Evolutionary conservation across 2,113 vertebrate species (phyloP).

Genomic region (Campylomormyrus numenius): DNA sequence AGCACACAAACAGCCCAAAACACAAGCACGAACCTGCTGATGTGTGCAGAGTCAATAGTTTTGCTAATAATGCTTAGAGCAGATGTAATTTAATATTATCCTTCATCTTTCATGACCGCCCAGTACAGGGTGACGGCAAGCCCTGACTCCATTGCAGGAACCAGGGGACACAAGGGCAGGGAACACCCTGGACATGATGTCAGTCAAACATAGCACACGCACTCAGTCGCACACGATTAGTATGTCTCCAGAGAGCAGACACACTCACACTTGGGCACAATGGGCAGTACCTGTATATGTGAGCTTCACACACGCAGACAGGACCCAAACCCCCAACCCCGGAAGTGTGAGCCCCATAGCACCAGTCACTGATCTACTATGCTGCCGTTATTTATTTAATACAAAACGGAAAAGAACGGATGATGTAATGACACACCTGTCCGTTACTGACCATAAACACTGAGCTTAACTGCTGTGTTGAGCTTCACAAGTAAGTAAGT

Average conservation of each 20-base stretch:
- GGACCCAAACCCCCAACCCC: background rate
- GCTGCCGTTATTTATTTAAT: background rate
- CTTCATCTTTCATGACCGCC: background rate
- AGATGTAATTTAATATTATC: background rate
- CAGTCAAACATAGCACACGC: background rate
- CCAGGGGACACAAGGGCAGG: background rate
- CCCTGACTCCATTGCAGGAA: background rate
- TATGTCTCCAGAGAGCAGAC: background rate
- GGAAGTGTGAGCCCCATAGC: background rate
- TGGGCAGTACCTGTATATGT: background rate
- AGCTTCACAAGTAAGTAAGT: background rate
- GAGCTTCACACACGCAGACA: background rate
- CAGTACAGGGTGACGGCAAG: background rate
- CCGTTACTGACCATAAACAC: background rate
- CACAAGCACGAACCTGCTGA: background rate
- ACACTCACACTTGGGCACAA: background rate
- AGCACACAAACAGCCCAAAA: background rate
- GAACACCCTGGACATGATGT: background rate
- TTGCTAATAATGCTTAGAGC: background rate
- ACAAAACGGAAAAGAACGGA: background rate
- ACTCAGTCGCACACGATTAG: background rate
- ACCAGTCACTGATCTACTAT: background rate
- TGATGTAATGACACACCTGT: background rate
- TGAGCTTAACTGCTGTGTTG: background rate
- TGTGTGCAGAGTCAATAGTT: background rate